Base-by-base conservation (phyloP, 1,140 invertebrate genomes). In the Globodera ellingtonae region DNA sequence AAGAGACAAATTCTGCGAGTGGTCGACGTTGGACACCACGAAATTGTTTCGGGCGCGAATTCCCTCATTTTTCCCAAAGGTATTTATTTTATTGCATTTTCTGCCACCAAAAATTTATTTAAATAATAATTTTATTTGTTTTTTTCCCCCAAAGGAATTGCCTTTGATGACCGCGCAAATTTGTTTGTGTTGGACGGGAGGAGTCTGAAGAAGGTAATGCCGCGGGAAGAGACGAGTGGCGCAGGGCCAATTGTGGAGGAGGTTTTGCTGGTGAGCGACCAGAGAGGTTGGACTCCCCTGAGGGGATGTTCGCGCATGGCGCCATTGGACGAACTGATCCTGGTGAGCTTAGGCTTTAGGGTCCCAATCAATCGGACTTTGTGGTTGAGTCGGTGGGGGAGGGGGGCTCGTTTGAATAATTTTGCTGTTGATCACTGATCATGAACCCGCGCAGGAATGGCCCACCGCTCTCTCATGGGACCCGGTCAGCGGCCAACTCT, bases 1-100 rank as follows among this genome's bases (percentile, higher is more conserved):
- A 78, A 71, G 21, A 73, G 76, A 70, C 76, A 78, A 50, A 72
- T 78, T 21, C 24, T 56, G 72, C 76, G 71, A 21, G 15, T 78
- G 59, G 50, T 48, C 24, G 66, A 78, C 47, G 50, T 46, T 35
- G 24, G 66, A 44, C 35, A 6, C 66, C 50, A 52, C 13, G 74
- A 66, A 70, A 24, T 76, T 76, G 59, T 76, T 24, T 46, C 69
- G 46, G 46, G 6, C 35, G 8, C 24, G 13, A 10, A 52, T 35
- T 21, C 44, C 18, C 50, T 76, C 6, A 46, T 18, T 9, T 76
- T 76, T 18, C 76, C 35, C 13, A 78, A 72, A 71, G 76, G 67
- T 76, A 65, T 72, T 35, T 76, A 65, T 72, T 35, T 73, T 52
- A 24, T 62, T 24, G 24, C 35, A 21, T 35, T 35, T 35, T 35